These are phyloP conservation scores for Xenopus borealis DNA, from an alignment of 2,113 vertebrate species.

Conservation along the genomic window DNA sequence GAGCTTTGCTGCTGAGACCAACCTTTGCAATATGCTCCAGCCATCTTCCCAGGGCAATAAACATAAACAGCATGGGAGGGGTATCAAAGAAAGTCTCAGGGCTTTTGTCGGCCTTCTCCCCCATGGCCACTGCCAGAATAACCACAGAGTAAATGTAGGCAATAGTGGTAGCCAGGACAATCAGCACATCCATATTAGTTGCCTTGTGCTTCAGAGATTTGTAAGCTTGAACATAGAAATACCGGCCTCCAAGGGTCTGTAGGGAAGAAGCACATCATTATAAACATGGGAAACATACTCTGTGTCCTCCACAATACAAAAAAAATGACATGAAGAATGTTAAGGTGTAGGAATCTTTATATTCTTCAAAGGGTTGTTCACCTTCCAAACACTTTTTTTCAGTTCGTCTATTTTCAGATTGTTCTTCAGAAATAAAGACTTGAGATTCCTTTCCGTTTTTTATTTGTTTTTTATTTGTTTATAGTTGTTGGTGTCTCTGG, in stretches of 20 bases:
- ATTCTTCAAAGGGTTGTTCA: too few species aligned
- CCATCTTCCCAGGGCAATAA: slow-evolving; percentile 93
- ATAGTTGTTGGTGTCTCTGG: too few species aligned
- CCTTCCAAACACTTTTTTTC: too few species aligned
- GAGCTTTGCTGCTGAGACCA: too few species aligned
- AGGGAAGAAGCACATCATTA: slow-evolving; percentile 16
- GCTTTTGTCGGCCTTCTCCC: slow-evolving; percentile 78
- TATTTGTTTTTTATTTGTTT: too few species aligned
- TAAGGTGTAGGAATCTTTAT: too few species aligned
- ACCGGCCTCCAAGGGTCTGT: slow-evolving; percentile 88
- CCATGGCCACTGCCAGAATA: slow-evolving; percentile 84
- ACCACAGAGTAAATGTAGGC: slow-evolving; percentile 87
- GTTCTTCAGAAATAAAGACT: too few species aligned
- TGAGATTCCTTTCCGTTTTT: too few species aligned
- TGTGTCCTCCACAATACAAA: too few species aligned
- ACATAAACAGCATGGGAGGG: slow-evolving; percentile 94
- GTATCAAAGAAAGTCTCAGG: slow-evolving; percentile 95
- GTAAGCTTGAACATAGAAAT: slow-evolving; percentile 94
- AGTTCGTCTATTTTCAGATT: too few species aligned
- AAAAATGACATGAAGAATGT: too few species aligned
- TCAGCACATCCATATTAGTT: slow-evolving; percentile 95
- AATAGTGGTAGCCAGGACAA: slow-evolving; percentile 85
- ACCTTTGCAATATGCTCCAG: slow-evolving; percentile 94
- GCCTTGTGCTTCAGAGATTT: slow-evolving; percentile 80
- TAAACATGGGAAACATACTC: too few species aligned